Conservation (phyloP, 2,113 vertebrate genomes). For the Pelvicachromis taeniatus region DNA sequence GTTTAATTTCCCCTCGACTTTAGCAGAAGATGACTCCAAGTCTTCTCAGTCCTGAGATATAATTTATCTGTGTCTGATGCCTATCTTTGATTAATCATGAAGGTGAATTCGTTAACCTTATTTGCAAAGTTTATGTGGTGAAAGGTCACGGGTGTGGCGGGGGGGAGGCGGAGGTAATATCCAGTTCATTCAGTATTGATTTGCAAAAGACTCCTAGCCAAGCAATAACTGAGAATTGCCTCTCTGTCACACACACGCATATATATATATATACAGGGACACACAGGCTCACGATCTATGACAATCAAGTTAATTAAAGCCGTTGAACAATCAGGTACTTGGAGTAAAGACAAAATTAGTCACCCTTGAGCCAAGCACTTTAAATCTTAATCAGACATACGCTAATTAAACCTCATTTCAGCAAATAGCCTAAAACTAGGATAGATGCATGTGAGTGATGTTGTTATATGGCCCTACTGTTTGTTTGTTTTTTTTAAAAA, state of each 20-base stretch:
- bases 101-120: conserved; percentile 50
- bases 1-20: conserved; percentile 37
- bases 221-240: conserved; percentile 27
- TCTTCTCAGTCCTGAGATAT: not conserved
- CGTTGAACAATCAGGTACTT: conserved; percentile 54
- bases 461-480: not conserved
- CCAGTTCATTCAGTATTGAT: conserved; percentile 44
- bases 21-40: not conserved
- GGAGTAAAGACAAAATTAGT: conserved; percentile 46
- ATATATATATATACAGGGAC: not conserved
- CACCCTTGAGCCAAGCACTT: conserved; percentile 42
- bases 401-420: conserved; percentile 63
- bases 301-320: conserved; percentile 68
- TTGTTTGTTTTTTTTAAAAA: not conserved
- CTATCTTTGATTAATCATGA: conserved; percentile 47
- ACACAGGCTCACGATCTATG: not conserved
- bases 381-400: conserved; percentile 58
- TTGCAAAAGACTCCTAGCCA: conserved; percentile 35
- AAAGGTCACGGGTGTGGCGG: conserved; percentile 17
- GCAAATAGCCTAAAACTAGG: not conserved
- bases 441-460: not conserved
- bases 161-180: conserved; percentile 19
- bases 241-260: not conserved
- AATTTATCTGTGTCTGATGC: conserved; percentile 36
- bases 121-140: conserved; percentile 37